Percentiles rank a stretch among this genome's conserved stretches.
Evolutionary conservation across 2,888 invertebrate species (phyloP).

Genomic region (Pseudoips prasinana): DNA sequence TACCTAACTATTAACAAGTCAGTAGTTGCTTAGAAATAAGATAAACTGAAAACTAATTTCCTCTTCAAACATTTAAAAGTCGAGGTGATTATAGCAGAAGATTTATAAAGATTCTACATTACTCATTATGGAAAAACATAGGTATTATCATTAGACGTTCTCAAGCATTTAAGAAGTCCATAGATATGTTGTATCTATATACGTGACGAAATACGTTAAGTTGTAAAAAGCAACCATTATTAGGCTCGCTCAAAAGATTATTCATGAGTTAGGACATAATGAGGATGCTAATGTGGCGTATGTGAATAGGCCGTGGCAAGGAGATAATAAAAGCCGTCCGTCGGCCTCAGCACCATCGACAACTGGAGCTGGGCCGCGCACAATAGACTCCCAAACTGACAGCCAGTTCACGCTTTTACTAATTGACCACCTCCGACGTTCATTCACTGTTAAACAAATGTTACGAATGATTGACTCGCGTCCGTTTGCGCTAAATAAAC

Average conservation of each 20-base stretch:
- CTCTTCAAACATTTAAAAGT: too few relatives aligned
- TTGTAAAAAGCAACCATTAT: conserved; percentile 40
- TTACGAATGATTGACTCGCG: conserved; percentile 61
- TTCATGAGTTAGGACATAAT: conserved; percentile 66
- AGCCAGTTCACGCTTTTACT: conserved; percentile 74
- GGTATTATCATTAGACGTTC: conserved; percentile 2
- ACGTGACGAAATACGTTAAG: conserved; percentile 31
- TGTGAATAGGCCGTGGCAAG: conserved; percentile 50
- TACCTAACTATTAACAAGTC: too few relatives aligned
- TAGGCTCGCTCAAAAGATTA: conserved; percentile 53
- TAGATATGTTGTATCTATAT: conserved; percentile 22
- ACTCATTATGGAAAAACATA: conserved; percentile 4
- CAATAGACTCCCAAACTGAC: conserved; percentile 70
- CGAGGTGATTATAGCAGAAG: too few relatives aligned
- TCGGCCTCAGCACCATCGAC: conserved; percentile 68
- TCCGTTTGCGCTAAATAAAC: conserved; percentile 41
- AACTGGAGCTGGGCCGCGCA: conserved; percentile 40
- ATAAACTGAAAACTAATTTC: too few relatives aligned
- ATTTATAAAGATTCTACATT: background rate
- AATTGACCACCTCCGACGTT: conserved; percentile 73
- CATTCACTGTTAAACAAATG: conserved; percentile 60
- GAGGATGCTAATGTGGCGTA: conserved; percentile 64
- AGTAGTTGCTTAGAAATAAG: too few relatives aligned
- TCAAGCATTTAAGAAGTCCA: conserved; percentile 10
- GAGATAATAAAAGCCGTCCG: conserved; percentile 59